A percentile compares a stretch with the other conserved stretches of the same genome.
phyloP scores from a whole-genome alignment of 2,797 vertebrate genomes.

The Labeo calbasu region DNA sequence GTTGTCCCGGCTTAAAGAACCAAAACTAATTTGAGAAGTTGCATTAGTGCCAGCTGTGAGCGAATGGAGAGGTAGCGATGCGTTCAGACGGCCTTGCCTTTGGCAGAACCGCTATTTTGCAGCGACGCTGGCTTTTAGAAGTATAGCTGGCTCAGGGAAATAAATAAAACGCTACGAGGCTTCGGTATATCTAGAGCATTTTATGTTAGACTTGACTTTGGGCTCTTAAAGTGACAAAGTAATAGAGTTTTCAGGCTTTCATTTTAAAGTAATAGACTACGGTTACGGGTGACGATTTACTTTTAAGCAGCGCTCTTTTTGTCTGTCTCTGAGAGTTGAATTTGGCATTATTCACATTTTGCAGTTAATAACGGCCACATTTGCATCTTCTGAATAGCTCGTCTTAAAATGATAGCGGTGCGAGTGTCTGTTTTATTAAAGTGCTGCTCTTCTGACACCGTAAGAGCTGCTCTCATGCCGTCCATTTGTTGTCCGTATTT shows the following conservation, averaged over 20 bases:
- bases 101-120: slow-evolving; percentile 33
- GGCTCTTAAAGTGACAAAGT: background rate
- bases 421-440: slow-evolving; percentile 12
- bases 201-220: background rate
- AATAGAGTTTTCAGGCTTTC: background rate
- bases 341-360: background rate
- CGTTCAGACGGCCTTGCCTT: slow-evolving; percentile 42
- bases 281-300: background rate
- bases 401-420: background rate
- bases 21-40: slow-evolving; percentile 71
- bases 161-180: background rate
- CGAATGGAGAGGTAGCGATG: slow-evolving; percentile 51
- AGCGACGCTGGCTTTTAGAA: slow-evolving; percentile 29
- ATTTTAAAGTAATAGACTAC: background rate
- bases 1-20: slow-evolving; percentile 72
- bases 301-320: background rate
- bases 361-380: background rate
- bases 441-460: background rate
- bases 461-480: slow-evolving; percentile 19
- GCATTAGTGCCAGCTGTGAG: slow-evolving; percentile 53
- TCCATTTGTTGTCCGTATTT: slow-evolving; percentile 29
- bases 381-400: background rate
- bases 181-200: slow-evolving; percentile 14
- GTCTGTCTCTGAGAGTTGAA: background rate
- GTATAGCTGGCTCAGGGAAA: background rate